Conservation (phyloP, 1,140 invertebrate species). For the Macrocentrus cingulum region DNA sequence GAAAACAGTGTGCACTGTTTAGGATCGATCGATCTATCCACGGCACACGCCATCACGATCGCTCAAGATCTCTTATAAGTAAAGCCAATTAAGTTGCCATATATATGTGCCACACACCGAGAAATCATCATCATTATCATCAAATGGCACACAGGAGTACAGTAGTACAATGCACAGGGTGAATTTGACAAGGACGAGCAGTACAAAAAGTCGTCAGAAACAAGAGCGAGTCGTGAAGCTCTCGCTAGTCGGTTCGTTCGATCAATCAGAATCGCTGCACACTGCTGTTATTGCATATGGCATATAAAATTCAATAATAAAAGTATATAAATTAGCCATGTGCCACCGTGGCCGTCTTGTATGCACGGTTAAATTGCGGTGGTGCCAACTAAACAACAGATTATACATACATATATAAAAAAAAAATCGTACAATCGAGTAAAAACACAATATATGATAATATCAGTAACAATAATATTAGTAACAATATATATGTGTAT, state of each 20-base stretch:
- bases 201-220: not conserved
- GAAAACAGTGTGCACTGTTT: slow-evolving; percentile 29
- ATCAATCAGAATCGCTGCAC: slow-evolving; percentile 34
- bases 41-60: slow-evolving; percentile 26
- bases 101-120: too few species aligned
- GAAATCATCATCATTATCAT: too few species aligned
- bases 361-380: slow-evolving; percentile 15
- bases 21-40: slow-evolving; percentile 25
- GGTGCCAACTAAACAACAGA: slow-evolving; percentile 18
- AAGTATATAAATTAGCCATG: slow-evolving; percentile 9
- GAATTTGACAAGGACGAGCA: not conserved
- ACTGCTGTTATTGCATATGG: slow-evolving; percentile 26
- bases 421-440: too few species aligned
- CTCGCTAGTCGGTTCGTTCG: slow-evolving; percentile 25
- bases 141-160: too few species aligned
- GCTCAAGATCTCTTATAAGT: slow-evolving; percentile 13
- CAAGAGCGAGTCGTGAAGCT: slow-evolving; percentile 30
- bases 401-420: too few species aligned
- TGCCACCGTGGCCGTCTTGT: slow-evolving; percentile 23
- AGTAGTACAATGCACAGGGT: too few species aligned
- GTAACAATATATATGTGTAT: too few species aligned
- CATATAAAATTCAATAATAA: not conserved
- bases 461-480: too few species aligned
- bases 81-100: not conserved
- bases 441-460: too few species aligned